Evolutionary conservation across 2,113 vertebrate genomes (phyloP).

Genomic region (Podiceps cristatus): DNA sequence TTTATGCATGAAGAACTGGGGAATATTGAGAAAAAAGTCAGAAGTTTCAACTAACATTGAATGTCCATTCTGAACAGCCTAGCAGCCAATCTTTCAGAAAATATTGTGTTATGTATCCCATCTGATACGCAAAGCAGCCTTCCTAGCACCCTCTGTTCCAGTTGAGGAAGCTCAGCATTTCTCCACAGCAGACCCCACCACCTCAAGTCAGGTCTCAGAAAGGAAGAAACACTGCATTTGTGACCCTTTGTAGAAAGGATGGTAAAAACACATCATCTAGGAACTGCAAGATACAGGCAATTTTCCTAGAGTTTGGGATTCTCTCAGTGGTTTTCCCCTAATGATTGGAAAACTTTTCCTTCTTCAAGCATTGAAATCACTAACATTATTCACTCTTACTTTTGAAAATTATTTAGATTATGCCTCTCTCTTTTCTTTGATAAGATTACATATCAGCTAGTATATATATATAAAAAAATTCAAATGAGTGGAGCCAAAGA

Average conservation of each 20-base stretch:
- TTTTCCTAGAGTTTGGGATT: background rate
- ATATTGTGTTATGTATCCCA: background rate
- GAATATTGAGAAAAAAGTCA: background rate
- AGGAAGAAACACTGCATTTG: background rate
- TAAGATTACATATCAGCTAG: background rate
- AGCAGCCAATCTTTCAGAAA: background rate
- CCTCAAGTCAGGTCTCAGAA: background rate
- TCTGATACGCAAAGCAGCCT: background rate
- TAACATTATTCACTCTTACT: background rate
- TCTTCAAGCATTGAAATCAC: background rate
- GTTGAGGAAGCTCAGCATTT: background rate
- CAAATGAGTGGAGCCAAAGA: background rate
- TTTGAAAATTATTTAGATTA: background rate
- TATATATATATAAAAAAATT: no score
- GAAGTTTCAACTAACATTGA: background rate
- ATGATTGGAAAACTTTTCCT: background rate
- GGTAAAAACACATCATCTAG: background rate
- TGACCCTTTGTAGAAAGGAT: background rate
- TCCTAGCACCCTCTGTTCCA: background rate
- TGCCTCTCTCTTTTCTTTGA: background rate
- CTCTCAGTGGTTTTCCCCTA: background rate
- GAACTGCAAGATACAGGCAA: background rate
- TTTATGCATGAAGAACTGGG: background rate
- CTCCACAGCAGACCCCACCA: background rate
- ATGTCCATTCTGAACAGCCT: background rate